Base-by-base conservation (phyloP, 2,888 invertebrate species). In the Neria commutata region DNA sequence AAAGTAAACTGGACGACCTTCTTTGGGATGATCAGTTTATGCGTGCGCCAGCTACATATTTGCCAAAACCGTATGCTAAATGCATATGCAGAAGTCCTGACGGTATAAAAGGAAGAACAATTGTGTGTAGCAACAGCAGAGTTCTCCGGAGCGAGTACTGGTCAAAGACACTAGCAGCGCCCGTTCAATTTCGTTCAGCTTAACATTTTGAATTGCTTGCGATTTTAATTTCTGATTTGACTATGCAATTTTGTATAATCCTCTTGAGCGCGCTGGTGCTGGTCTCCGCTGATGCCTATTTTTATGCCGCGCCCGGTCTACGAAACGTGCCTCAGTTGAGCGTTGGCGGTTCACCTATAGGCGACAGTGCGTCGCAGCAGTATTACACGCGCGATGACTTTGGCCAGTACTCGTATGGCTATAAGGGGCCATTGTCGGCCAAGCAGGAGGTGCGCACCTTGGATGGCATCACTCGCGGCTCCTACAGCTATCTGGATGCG, bases 361-460 rank as follows among this genome's bases (percentile, higher is more conserved):
- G 74, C 2, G 75, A 78, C 37, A 83, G 83, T 58, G 77, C 82
- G 17, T 78, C 84, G 64, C 81, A 80, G 47, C 84, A 84, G 71
- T 87, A 85, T 74, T 86, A 87, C 72, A 80, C 85, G 21, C 88
- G 88, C 77, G 86, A 88, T 74, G 84, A 83, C 49, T 76, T 85
- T 47, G 88, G 88, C 1, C 87, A 87, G 72, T 88, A 87, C 76
- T 81, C 84, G 23, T 88, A 87, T 70, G 87, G 87, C 25, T 88
- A 88, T 76, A 76, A 84, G 40, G 86, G 86, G 60, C 86, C 85
- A 2, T 83, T 85, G 29, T 86, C 86, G 4, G 83, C 86, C 60
- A 87, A 88, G 73, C 82, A 85, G 63, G 88, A 89, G 77, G 77
- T 84, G 46, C 84, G 83, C 72, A 83, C 85, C 23, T 71, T 83